Evolutionary conservation across 1,140 invertebrate species (phyloP).

Genomic region (Heterodera schachtii): DNA sequence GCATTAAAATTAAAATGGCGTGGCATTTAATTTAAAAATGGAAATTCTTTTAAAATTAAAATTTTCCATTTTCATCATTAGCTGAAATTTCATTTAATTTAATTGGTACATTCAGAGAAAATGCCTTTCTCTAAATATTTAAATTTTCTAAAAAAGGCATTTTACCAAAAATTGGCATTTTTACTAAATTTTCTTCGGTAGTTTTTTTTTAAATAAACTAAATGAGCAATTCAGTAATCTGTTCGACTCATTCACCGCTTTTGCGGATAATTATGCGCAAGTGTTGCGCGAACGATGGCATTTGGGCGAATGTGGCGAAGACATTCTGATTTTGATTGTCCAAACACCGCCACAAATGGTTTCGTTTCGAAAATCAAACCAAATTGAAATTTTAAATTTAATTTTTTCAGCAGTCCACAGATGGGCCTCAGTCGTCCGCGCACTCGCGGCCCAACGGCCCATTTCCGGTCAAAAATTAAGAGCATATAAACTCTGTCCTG

Average conservation of each 20-base stretch:
- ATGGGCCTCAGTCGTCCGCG: background rate
- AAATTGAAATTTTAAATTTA: background rate
- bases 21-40: too few species aligned
- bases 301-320: constrained; percentile 47
- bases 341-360: constrained; percentile 28
- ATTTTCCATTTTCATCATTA: too few species aligned
- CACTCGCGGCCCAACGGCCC: background rate
- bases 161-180: too few species aligned
- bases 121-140: too few species aligned
- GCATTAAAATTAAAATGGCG: too few species aligned
- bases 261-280: constrained; percentile 42
- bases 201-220: too few species aligned
- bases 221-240: background rate
- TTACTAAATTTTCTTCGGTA: too few species aligned
- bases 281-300: constrained; percentile 41
- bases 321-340: constrained; percentile 41
- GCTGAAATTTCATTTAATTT: too few species aligned
- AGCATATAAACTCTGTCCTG: background rate
- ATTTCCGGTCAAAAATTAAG: background rate
- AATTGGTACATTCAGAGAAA: too few species aligned
- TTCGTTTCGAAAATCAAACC: background rate
- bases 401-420: background rate
- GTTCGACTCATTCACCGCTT: constrained; percentile 11
- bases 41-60: too few species aligned
- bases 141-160: too few species aligned